Conservation (phyloP, 1,140 invertebrate species). For the Drosophila subpulchrella region DNA sequence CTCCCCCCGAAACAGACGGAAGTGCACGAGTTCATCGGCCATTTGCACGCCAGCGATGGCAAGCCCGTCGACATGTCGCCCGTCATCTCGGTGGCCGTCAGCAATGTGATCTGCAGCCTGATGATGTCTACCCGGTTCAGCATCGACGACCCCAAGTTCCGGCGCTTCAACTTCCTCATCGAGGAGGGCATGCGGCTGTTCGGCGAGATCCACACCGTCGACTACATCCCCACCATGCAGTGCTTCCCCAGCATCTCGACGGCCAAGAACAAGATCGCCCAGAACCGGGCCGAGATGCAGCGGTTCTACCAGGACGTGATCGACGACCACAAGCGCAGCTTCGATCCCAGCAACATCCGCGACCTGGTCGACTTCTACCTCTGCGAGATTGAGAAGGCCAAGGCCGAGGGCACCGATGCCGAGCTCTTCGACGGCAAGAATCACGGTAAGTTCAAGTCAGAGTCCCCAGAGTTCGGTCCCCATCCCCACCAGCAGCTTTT, state of each 20-base stretch:
- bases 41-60: constrained; percentile 87
- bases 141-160: constrained; percentile 90
- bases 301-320: constrained; percentile 93
- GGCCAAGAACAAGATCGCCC: constrained; percentile 90
- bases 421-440: constrained; percentile 92
- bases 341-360: constrained; percentile 90
- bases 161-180: constrained; percentile 92
- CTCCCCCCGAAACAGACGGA: constrained; percentile 87
- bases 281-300: constrained; percentile 93
- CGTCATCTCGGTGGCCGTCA: constrained; percentile 91
- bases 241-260: constrained; percentile 91
- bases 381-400: constrained; percentile 92
- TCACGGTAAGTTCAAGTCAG: constrained; percentile 64
- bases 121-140: constrained; percentile 95
- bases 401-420: constrained; percentile 89
- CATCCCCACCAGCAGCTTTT: too few relatives aligned
- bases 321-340: constrained; percentile 90
- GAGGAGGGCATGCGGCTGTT: constrained; percentile 96
- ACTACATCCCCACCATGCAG: constrained; percentile 87
- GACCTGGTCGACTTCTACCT: constrained; percentile 95
- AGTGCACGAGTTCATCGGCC: constrained; percentile 89
- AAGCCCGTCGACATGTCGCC: constrained; percentile 89
- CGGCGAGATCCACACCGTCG: constrained; percentile 90
- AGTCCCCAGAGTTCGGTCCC: too few relatives aligned
- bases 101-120: constrained; percentile 96